phyloP scores from a whole-genome alignment of 1,140 invertebrate genomes.

The Euura saliciscinereae region DNA sequence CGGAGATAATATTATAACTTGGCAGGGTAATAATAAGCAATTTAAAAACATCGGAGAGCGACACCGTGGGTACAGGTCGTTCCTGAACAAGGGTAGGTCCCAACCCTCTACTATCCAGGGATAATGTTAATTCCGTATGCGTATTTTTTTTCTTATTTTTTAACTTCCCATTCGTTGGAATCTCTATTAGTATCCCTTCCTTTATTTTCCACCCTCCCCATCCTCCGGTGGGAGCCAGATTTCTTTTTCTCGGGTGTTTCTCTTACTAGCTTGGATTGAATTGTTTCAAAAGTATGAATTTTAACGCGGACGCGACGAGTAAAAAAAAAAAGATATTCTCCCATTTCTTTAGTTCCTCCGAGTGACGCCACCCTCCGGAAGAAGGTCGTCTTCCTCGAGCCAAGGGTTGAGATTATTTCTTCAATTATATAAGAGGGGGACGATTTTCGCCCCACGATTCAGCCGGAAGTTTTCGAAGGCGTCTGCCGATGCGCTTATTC shows the following conservation, averaged over 20 bases:
- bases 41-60: slow-evolving; percentile 32
- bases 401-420: slow-evolving; percentile 27
- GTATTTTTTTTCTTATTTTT: too few species aligned
- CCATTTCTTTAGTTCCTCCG: not conserved
- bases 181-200: slow-evolving; percentile 20
- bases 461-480: slow-evolving; percentile 17
- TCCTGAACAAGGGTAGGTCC: too few species aligned
- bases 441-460: slow-evolving; percentile 22
- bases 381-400: slow-evolving; percentile 12
- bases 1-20: slow-evolving; percentile 39
- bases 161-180: slow-evolving; percentile 9
- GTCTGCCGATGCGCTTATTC: slow-evolving; percentile 12
- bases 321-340: not conserved
- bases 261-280: not conserved
- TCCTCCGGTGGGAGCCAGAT: not conserved
- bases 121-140: too few species aligned
- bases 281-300: slow-evolving; percentile 10
- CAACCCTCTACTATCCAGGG: too few species aligned
- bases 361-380: not conserved
- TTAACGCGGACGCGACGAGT: not conserved
- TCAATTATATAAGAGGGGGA: slow-evolving; percentile 22
- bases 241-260: not conserved
- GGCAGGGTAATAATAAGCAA: slow-evolving; percentile 33
- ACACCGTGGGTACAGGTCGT: slow-evolving; percentile 19
- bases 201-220: not conserved